Evolutionary conservation across 2,888 invertebrate genomes (phyloP).

Genomic region (Octodonta nipae): DNA sequence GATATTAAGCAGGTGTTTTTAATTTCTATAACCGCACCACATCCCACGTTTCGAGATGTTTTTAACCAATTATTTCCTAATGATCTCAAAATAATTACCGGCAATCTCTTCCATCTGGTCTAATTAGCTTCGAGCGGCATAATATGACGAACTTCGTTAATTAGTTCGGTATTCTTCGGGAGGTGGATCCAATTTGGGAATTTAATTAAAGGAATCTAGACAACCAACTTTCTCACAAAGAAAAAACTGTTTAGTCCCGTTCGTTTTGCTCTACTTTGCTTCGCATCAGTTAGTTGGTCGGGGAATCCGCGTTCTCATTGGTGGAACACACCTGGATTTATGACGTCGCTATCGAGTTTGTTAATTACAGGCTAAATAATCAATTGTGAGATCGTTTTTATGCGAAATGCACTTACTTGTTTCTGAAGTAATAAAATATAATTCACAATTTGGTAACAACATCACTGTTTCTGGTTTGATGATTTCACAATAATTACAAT

Average conservation of each 20-base stretch:
- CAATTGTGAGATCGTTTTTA: too few relatives aligned
- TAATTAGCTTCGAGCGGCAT: slow-evolving; percentile 14
- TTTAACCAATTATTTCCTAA: slow-evolving; percentile 22
- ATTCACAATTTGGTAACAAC: too few relatives aligned
- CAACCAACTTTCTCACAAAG: slow-evolving; percentile 4
- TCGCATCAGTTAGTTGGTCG: too few relatives aligned
- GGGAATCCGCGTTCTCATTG: too few relatives aligned
- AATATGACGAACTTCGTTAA: slow-evolving; percentile 16
- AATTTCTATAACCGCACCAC: slow-evolving; percentile 18
- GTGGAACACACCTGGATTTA: too few relatives aligned
- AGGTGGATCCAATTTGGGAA: slow-evolving; percentile 14
- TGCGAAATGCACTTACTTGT: too few relatives aligned
- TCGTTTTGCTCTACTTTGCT: slow-evolving; percentile 8
- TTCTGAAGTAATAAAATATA: too few relatives aligned
- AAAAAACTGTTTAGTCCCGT: slow-evolving; percentile 1
- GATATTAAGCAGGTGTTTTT: slow-evolving; percentile 18
- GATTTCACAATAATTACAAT: too few relatives aligned
- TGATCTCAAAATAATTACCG: slow-evolving; percentile 18
- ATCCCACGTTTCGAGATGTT: slow-evolving; percentile 14
- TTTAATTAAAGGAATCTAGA: slow-evolving; percentile 7
- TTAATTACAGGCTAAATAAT: too few relatives aligned
- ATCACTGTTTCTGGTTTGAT: too few relatives aligned
- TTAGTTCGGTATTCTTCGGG: slow-evolving; percentile 14
- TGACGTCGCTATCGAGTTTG: too few relatives aligned
- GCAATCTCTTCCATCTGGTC: slow-evolving; percentile 16